Base-by-base conservation (phyloP, 2,888 invertebrate genomes). In the Euplexia lucipara region DNA sequence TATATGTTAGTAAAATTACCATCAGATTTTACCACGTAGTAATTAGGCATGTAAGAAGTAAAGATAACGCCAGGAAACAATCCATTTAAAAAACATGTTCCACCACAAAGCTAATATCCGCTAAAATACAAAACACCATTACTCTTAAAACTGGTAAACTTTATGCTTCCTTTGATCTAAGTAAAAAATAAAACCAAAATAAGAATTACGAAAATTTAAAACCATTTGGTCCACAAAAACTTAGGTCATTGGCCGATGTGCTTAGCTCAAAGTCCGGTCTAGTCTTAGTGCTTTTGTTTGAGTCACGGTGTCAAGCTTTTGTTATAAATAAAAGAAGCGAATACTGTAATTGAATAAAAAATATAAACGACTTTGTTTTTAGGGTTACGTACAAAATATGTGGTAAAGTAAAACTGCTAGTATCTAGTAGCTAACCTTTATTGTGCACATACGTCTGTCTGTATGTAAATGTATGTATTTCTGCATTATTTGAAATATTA, bases 221-320 rank as follows among this genome's bases (percentile, higher is more conserved):
- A 49, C 60, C 32, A n/a, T 35, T 44, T 74, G 26, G 8, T 0
- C 1, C 14, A 53, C 41, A 74, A 76, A 71, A 74, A 71, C 77
- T 42, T 52, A 53, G 77, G 44, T 52, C 52, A 18, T 49, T 57
- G 72, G 42, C 56, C 72, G 53, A 41, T 16, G 53, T 35, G 39
- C 7, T 26, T 20, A 48, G 39, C 42, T 22, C 35, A 51, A 72
- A 47, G 35, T 45, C 32, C 3, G 14, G 41, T 54, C 70, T 58
- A 73, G 58, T 59, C 48, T 45, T 35, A 69, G 18, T 39, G 52
- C 20, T n/a, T 12, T 26, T 14, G 35, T 51, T n/a, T 12, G 0
- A 52, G 59, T 35, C 37, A 42, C 44, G 32, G 22, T 41, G 34
- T 47, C 58, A 63, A 59, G 14, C 39, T 47, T 59, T 65, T 59